Conservation (phyloP, 2,888 invertebrate species). For the Deroplatys truncata region DNA sequence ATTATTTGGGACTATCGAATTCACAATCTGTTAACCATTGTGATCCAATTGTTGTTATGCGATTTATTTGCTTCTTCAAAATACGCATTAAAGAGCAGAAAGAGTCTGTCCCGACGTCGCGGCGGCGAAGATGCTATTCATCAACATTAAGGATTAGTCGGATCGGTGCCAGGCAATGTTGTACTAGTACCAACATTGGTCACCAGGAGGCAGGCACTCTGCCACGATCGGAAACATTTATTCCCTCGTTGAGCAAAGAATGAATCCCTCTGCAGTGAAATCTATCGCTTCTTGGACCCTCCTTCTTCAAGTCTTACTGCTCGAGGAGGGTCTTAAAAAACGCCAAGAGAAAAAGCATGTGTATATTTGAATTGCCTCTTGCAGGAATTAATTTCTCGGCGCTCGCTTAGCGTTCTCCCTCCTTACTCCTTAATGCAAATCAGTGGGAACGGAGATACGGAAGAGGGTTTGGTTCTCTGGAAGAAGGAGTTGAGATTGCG, state of each 20-base stretch:
- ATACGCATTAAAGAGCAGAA: neutral
- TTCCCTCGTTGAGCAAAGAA: neutral
- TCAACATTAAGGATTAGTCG: neutral
- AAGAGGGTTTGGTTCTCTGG: neutral
- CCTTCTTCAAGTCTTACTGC: neutral
- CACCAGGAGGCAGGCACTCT: neutral
- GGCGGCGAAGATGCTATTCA: neutral
- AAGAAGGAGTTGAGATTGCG: neutral
- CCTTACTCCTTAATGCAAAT: neutral
- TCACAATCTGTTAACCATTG: too few species aligned
- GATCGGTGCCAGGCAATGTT: neutral
- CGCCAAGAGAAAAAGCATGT: neutral
- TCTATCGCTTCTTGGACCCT: constrained; percentile 10
- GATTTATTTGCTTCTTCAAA: neutral
- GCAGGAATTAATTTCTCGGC: constrained; percentile 8
- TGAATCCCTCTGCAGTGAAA: neutral
- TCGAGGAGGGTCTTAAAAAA: neutral
- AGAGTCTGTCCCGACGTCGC: neutral
- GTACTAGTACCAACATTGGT: neutral
- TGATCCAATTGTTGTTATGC: too few species aligned
- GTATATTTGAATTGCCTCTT: constrained; percentile 7
- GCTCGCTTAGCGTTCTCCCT: neutral
- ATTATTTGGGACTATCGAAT: too few species aligned
- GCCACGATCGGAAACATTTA: neutral
- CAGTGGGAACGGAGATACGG: neutral